Base-by-base conservation (phyloP, 2,113 vertebrate species). In the Catagonus wagneri region DNA sequence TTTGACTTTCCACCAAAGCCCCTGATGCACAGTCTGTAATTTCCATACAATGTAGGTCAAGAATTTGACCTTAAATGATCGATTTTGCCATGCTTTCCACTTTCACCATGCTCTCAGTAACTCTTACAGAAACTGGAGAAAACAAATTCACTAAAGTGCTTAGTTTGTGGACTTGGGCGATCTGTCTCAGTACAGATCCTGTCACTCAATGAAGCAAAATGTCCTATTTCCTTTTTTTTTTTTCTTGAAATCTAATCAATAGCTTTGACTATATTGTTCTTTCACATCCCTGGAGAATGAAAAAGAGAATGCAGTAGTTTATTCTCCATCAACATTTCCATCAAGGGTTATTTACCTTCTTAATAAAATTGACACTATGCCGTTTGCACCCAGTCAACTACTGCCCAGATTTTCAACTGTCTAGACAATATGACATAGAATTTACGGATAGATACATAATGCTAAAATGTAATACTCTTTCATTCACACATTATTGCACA, bases 241-340 rank as follows among this genome's bases (percentile, higher is more conserved):
- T 92, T 65, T 79, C 60, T 76, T 78, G n/a, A 93, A 94, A 80
- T 76, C 44, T 50, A 44, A 39, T 65, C 76, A 34, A 58, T 71
- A 66, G 52, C 14, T 85, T 83, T 76, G 60, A 58, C 69, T 56
- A 44, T 44, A n/a, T 25, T 87, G 27, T 32, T 60, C n/a, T 72
- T 85, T 83, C 29, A 66, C 8, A 58, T 22, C 36, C 29, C 12
- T 44, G 23, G 60, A 93, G 58, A 11, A 86, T 2, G 9, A 84
- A 32, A 34, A 66, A 54, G 52, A 65, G 32, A 90, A 88, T 10
- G 19, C 17, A 10, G 12, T 27, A 27, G 19, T 61, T 32, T 81
- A 81, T 61, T 66, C 61, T 66, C 61, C 34, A 92, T 86, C 52
- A 90, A 52, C 3, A 87, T 9, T 8, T 50, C 60, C 60, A 34